Evolutionary conservation across 2,113 vertebrate species (phyloP), one percentile per base, ranked within the genome.

Genomic region (Thamnophis sirtalis): DNA sequence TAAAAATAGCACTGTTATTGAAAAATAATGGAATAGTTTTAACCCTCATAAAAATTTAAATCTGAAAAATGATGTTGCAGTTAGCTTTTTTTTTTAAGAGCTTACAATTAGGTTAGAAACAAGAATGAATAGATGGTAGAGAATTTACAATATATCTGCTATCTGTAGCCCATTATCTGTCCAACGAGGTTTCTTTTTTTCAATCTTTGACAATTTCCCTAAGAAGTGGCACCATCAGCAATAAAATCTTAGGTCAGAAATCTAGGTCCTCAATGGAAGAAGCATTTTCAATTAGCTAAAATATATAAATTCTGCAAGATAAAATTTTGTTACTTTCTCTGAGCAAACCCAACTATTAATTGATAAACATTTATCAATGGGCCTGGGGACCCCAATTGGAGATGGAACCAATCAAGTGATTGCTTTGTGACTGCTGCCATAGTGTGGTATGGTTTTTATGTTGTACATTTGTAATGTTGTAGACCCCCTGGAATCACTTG

Each of bases 41-140:
- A 90, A 86, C 33, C 89, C 50, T 89, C 91, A n/a, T 94, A 93
- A 95, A 95, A 95, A 91, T 55, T 85, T 90, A 95, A 94, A 93
- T 95, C 24, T 92, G 28, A 85, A 89, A 91, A 91, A 93, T 54
- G 10, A 33, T 87, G 95, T 94, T 91, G 54, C 21, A 84, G 1
- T 87, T 95, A 90, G 3, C 1, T 54, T 92, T 50, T 56, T 56
- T 26, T 26, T 58, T 63, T 10, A 10, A 4, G 92, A 94, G 93
- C 91, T 86, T 56, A 43, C 24, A 26, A 91, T 33, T 50, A 68
- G 2, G 24, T 5, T 68, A 13, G 90, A 86, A 94, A 90, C 48
- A 17, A 92, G 11, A 86, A 26, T 86, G 87, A 73, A 49, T 86
- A 5, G 22, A 11, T 24, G 21, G 15, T 80, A 43, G 33, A 80